These are phyloP conservation scores for Pluvialis apricaria DNA, from an alignment of 2,113 vertebrate genomes.

Conservation along the genomic window DNA sequence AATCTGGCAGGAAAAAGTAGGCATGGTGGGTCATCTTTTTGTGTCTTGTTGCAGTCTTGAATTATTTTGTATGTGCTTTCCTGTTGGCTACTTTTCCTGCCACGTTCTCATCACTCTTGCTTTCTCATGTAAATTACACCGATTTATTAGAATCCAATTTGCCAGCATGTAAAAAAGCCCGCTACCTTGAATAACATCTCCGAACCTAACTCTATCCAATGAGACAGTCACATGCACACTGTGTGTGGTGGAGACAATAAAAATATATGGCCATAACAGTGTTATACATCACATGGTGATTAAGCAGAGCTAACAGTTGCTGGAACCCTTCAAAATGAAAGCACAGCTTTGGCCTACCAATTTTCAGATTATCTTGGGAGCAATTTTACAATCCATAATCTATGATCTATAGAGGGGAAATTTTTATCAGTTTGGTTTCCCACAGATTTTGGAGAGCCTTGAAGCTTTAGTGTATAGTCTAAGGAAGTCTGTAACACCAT, in stretches of 20 bases:
- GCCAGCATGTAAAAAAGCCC: background rate
- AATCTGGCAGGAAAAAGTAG: background rate
- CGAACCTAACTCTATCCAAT: background rate
- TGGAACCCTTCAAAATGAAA: background rate
- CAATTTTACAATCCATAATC: background rate
- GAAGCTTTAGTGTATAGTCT: background rate
- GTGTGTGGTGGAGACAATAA: fast-evolving
- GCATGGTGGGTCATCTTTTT: background rate
- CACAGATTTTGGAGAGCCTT: background rate
- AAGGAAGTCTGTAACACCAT: background rate
- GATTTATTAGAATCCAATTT: background rate
- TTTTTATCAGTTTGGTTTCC: background rate
- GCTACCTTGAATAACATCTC: background rate
- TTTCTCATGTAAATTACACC: background rate
- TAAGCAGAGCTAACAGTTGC: background rate
- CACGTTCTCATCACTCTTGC: background rate
- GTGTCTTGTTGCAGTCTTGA: background rate
- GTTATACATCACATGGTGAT: background rate
- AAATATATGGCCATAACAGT: background rate
- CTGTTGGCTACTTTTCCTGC: background rate
- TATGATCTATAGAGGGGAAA: background rate
- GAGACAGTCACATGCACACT: background rate
- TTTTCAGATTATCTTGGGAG: background rate
- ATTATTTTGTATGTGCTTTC: background rate
- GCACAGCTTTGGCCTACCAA: background rate